Evolutionary conservation across 2,797 vertebrate genomes (phyloP), one percentile per base, ranked within the genome.

Genomic region (Scolopax rusticola): DNA sequence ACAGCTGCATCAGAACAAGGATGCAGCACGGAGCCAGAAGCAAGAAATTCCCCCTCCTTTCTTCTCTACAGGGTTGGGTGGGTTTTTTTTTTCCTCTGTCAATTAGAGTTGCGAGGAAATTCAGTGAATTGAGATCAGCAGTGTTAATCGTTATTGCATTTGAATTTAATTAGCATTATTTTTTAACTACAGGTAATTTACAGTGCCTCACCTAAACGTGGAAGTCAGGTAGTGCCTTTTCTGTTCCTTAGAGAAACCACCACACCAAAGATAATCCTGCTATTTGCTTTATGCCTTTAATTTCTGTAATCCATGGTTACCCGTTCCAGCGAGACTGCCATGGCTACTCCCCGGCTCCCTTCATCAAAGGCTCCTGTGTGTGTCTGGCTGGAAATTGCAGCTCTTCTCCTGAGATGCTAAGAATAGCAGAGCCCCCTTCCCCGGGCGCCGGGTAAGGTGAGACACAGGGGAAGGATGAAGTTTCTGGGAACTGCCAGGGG

Each of bases 181-280:
- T 87, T 85, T 94, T 94, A 96, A 95, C 90, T 70, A 70, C 95
- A 94, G 89, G 89, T 93, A 89, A 93, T 95, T 95, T 74, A 85
- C 71, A 83, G 89, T 5, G 41, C 41, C 75, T 96, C 92, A 91
- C 65, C 86, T 95, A 88, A 61, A 75, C 1, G 38, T 11, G 56
- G 54, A 77, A 73, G 82, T 36, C 7, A 5, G 75, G 48, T 1
- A 71, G 40, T 11, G 54, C 75, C 59, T 94, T 38, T 47, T 47
- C 68, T 67, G 60, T 30, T 91, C 76, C 9, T 54, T 30, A 40
- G 33, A 73, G 12, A 90, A 93, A 40, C 30, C 75, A 71, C 53
- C 73, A 50, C 1, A 3, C 28, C 33, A 33, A 61, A n/a, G 69
- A 64, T 76, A 89, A 91, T 88, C 93, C 93, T 69, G 79, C 76